Conservation (phyloP, 2,888 invertebrate genomes). For the Seira ritae region DNA sequence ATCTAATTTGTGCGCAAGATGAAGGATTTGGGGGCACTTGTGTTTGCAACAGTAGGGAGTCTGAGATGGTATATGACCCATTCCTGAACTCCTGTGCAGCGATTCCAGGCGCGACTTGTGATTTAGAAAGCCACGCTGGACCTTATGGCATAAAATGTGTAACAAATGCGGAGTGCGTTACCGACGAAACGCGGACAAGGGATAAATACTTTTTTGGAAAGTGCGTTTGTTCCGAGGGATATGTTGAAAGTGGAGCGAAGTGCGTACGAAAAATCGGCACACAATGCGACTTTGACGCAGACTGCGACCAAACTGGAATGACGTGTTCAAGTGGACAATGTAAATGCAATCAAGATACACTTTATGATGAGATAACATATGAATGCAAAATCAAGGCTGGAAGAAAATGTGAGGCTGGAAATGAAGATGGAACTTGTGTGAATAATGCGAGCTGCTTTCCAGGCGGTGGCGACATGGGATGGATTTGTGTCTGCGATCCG, state of each 20-base stretch:
- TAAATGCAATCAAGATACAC: neutral
- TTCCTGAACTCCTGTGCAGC: slow-evolving; percentile 33
- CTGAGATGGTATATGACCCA: slow-evolving; percentile 21
- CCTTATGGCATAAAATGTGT: slow-evolving; percentile 27
- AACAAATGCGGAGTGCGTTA: slow-evolving; percentile 27
- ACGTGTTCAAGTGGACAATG: slow-evolving; percentile 21
- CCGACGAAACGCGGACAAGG: neutral
- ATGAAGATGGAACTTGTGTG: slow-evolving; percentile 20
- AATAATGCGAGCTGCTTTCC: slow-evolving; percentile 10
- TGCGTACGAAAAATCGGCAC: slow-evolving; percentile 35
- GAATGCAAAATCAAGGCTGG: slow-evolving; percentile 29
- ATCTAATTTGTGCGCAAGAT: slow-evolving; percentile 31
- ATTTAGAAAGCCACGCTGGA: neutral
- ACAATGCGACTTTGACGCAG: slow-evolving; percentile 9
- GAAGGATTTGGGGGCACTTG: too few relatives aligned
- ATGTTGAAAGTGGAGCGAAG: slow-evolving; percentile 2
- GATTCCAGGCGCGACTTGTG: slow-evolving; percentile 36
- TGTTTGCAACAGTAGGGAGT: neutral
- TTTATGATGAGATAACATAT: slow-evolving; percentile 1
- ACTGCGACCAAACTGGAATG: slow-evolving; percentile 41
- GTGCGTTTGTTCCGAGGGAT: slow-evolving; percentile 40
- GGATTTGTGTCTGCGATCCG: slow-evolving; percentile 23
- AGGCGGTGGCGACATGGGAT: neutral
- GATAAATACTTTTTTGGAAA: slow-evolving; percentile 30
- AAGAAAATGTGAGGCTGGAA: slow-evolving; percentile 3